Evolutionary conservation across 2,113 vertebrate species (phyloP).

Genomic region (Anoplopoma fimbria): DNA sequence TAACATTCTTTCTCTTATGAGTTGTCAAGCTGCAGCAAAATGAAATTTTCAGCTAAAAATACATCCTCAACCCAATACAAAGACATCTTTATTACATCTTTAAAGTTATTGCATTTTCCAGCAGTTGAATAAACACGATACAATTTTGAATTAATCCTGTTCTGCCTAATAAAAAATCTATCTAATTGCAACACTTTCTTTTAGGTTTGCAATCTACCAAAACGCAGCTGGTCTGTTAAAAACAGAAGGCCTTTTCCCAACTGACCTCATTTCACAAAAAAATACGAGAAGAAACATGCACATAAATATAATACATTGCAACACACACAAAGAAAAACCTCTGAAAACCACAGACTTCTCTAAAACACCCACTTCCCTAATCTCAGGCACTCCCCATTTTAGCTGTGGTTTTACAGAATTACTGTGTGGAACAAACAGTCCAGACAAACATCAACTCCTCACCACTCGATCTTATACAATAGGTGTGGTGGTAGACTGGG

Average conservation of each 20-base stretch:
- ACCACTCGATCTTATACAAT: slow-evolving; percentile 8
- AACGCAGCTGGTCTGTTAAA: not conserved
- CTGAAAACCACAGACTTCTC: slow-evolving; percentile 33
- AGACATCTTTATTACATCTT: slow-evolving; percentile 13
- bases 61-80: not conserved
- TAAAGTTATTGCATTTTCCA: slow-evolving; percentile 21
- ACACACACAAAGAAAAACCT: slow-evolving; percentile 43
- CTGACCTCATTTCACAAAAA: slow-evolving; percentile 23
- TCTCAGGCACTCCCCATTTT: slow-evolving; percentile 50
- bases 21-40: no score
- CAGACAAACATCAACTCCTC: slow-evolving; percentile 46
- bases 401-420: slow-evolving; percentile 57
- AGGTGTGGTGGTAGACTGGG: slow-evolving; percentile 2
- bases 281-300: slow-evolving; percentile 25
- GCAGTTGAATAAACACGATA: slow-evolving; percentile 5
- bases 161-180: not conserved
- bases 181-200: slow-evolving; percentile 4
- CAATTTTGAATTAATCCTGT: not conserved
- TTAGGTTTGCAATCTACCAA: not conserved
- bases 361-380: slow-evolving; percentile 44
- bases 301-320: slow-evolving; percentile 21
- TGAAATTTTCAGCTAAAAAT: no score
- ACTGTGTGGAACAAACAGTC: slow-evolving; percentile 39
- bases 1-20: no score
- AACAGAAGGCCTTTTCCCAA: slow-evolving; percentile 4